Base-by-base conservation (phyloP, 2,888 invertebrate species). In the Cryptus armator region DNA sequence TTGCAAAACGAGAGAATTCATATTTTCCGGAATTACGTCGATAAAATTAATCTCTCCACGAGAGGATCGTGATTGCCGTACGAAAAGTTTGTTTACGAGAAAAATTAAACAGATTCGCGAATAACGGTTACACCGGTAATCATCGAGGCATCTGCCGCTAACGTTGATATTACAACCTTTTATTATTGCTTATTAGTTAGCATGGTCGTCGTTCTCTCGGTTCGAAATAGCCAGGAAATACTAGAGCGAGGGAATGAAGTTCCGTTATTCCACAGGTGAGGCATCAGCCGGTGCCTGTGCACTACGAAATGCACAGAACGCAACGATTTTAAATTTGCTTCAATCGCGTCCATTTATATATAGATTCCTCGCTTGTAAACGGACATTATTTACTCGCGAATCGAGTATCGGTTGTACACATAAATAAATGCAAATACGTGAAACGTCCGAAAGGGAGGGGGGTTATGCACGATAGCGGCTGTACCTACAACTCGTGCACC, bases 251-350 rank as follows among this genome's bases (percentile, higher is more conserved):
- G 62, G 44, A 56, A 43, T 53, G 19, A 43, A 51, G 68, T 74
- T 62, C 83, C 83, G 83, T 77, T 83, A 67, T 43, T 43, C 53
- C 32, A 14, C 48, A 32, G 44, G 67, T 68, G 74, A 68, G 24
- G 67, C 59, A 9, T 37, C 37, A 81, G 56, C 56, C 67, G 67
- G 44, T 74, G 51, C 56, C 64, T 64, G 29, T 48, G 48, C 48
- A 48, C 4, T 12, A 48, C 7, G 37, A 24, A 24, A 24, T 24
- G 2, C 37, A 37, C 37, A 2, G 2, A 37, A 37, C 24, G 37
- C 37, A 37, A 6, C 37, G 9, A 37, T 37, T 37, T 37, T 0
- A 9, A 37, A 37, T 37, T 37, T 37, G 6, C 37, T 37, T 37
- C 37, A 37, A 37, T 7, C 37, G 37, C 37, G 6, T 37, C 1